Percentiles rank a stretch among this genome's conserved stretches.
Evolutionary conservation across 2,888 invertebrate genomes (phyloP).

Genomic region (Plagodis pulveraria): DNA sequence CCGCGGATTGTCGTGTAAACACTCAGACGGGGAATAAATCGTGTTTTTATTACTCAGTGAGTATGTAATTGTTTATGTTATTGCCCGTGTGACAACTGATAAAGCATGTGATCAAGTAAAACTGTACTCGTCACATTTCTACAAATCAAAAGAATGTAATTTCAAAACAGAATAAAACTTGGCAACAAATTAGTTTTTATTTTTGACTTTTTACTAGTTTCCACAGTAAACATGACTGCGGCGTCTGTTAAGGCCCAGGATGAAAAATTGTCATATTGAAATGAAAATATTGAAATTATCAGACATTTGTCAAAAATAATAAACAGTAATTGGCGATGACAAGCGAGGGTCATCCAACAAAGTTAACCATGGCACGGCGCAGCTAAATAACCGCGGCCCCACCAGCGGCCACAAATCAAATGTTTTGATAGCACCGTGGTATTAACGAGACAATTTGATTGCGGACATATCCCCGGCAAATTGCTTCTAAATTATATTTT

Average conservation of each 20-base stretch:
- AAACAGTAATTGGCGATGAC: conserved; percentile 67
- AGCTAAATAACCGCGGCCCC: conserved; percentile 71
- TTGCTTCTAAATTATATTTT: conserved; percentile 85
- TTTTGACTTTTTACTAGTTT: too few species aligned
- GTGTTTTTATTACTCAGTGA: conserved; percentile 27
- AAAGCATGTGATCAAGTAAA: too few species aligned
- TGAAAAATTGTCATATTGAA: conserved; percentile 24
- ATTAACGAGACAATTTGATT: conserved; percentile 86
- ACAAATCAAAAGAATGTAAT: too few species aligned
- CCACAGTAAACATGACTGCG: not conserved
- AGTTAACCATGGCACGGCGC: conserved; percentile 64
- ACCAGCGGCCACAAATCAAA: conserved; percentile 79
- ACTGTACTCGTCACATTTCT: too few species aligned
- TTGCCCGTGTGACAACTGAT: conserved; percentile 20
- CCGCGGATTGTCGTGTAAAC: conserved; percentile 34
- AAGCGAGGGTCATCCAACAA: conserved; percentile 72
- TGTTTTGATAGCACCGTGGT: conserved; percentile 83
- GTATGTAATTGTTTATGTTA: conserved; percentile 28
- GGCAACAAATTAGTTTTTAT: too few species aligned
- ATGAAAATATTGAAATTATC: conserved; percentile 41
- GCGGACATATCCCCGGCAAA: conserved; percentile 84
- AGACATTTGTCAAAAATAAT: conserved; percentile 48
- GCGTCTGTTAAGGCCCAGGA: not conserved
- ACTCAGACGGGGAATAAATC: conserved; percentile 21
- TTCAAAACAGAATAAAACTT: too few species aligned